Conservation (phyloP, 2,113 vertebrate genomes). For the Genyomyrus donnyi region DNA sequence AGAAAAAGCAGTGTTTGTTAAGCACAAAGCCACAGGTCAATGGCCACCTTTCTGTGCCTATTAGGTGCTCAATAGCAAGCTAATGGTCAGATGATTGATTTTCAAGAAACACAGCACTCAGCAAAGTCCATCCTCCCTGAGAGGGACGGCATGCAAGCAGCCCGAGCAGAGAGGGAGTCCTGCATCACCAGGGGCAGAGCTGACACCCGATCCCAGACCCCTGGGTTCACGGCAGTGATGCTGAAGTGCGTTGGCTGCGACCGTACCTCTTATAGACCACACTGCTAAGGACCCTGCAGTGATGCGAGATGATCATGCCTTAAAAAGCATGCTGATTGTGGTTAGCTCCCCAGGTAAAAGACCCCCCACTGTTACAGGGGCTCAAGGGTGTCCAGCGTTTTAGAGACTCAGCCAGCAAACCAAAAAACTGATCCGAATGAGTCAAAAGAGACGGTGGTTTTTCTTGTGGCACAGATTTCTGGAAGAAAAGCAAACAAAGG, state of each 20-base stretch:
- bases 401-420: not conserved
- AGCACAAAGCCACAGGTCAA: not conserved
- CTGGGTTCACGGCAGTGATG: too few species aligned
- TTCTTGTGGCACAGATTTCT: not conserved
- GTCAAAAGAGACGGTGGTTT: not conserved
- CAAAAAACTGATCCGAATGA: not conserved
- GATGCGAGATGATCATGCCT: not conserved
- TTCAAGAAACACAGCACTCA: not conserved
- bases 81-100: not conserved
- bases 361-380: too few species aligned
- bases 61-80: not conserved
- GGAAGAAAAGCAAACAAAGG: not conserved
- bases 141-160: not conserved
- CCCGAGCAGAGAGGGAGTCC: not conserved
- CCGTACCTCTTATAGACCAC: too few species aligned
- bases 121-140: not conserved
- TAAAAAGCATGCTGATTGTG: not conserved
- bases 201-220: not conserved
- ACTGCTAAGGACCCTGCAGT: not conserved
- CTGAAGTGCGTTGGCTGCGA: too few species aligned
- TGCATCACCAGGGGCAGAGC: not conserved
- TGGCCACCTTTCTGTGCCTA: not conserved
- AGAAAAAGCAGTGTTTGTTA: not conserved
- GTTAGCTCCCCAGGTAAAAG: not conserved
- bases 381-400: not conserved